These are phyloP conservation scores for Venustaconcha ellipsiformis DNA, from an alignment of 1,140 invertebrate genomes.

Conservation along the genomic window DNA sequence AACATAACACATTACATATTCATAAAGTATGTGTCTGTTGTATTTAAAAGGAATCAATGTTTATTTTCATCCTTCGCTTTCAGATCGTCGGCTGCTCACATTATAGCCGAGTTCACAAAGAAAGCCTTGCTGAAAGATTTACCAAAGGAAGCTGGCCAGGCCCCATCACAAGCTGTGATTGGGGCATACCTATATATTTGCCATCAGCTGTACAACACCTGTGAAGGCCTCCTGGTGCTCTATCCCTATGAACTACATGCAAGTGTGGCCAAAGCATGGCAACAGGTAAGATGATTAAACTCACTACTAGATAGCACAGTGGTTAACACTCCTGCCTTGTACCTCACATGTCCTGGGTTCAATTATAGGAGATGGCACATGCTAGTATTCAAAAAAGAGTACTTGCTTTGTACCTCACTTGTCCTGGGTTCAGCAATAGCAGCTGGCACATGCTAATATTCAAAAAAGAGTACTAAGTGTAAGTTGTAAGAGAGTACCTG, in stretches of 20 bases:
- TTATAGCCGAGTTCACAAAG: slow-evolving; percentile 64
- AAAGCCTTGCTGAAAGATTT: slow-evolving; percentile 56
- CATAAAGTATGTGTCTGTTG: too few species aligned
- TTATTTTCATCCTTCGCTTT: slow-evolving; percentile 7
- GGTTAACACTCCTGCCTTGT: not conserved
- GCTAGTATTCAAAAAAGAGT: too few species aligned
- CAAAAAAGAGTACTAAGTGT: too few species aligned
- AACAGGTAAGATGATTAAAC: slow-evolving; percentile 43
- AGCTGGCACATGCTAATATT: too few species aligned
- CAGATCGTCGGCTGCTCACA: slow-evolving; percentile 64
- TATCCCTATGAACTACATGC: slow-evolving; percentile 63
- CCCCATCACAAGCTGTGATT: slow-evolving; percentile 56
- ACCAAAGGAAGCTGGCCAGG: slow-evolving; percentile 33
- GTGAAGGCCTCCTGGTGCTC: slow-evolving; percentile 64
- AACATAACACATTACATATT: too few species aligned
- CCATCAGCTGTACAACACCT: slow-evolving; percentile 66
- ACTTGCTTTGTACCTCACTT: too few species aligned
- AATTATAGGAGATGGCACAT: too few species aligned
- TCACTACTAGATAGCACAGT: not conserved
- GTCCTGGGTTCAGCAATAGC: too few species aligned
- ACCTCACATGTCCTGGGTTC: not conserved
- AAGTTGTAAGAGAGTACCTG: too few species aligned
- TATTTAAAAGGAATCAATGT: too few species aligned
- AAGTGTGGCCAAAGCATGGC: slow-evolving; percentile 57
- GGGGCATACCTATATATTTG: slow-evolving; percentile 65